Conservation (phyloP, 2,888 invertebrate genomes). For the Hedychridium roseum region DNA sequence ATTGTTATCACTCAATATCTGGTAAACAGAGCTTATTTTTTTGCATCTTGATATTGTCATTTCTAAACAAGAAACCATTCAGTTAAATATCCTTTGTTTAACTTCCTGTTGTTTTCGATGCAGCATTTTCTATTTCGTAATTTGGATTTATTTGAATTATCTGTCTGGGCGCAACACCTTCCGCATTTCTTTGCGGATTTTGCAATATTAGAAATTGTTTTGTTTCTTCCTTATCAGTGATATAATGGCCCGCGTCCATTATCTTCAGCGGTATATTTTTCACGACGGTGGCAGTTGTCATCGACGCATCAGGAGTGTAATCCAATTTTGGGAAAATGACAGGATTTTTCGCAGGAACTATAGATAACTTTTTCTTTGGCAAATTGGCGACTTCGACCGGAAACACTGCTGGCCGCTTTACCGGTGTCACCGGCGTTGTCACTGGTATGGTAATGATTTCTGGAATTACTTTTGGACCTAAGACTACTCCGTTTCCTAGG, state of each 20-base stretch:
- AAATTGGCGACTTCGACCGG: conserved; percentile 32
- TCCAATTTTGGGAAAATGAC: conserved; percentile 49
- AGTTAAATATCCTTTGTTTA: too few species aligned
- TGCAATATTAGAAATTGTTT: conserved; percentile 46
- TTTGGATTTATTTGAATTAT: conserved; percentile 46
- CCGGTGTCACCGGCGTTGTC: too few species aligned
- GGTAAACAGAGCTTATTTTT: too few species aligned
- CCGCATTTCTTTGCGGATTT: conserved; percentile 28
- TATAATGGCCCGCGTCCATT: conserved; percentile 31
- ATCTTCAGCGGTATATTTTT: conserved; percentile 47
- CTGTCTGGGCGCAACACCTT: conserved; percentile 33
- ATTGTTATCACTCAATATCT: too few species aligned
- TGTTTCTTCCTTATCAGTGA: conserved; percentile 30
- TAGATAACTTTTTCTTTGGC: conserved; percentile 34
- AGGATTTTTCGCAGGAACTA: conserved; percentile 36
- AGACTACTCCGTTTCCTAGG: conserved; percentile 43
- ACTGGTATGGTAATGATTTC: conserved; percentile 30
- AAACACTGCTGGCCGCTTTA: conserved; percentile 20
- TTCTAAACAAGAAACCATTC: too few species aligned
- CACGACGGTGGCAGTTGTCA: conserved; percentile 30
- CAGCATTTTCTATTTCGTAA: conserved; percentile 42
- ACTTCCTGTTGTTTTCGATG: conserved; percentile 46
- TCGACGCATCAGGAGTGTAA: conserved; percentile 18
- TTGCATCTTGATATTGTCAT: too few species aligned
- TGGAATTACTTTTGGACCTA: conserved; percentile 44